Percentiles rank a stretch among this genome's conserved stretches.
Evolutionary conservation across 92 coral and sea anemone species (phyloP).

Genomic region (Palythoa grandiflora): DNA sequence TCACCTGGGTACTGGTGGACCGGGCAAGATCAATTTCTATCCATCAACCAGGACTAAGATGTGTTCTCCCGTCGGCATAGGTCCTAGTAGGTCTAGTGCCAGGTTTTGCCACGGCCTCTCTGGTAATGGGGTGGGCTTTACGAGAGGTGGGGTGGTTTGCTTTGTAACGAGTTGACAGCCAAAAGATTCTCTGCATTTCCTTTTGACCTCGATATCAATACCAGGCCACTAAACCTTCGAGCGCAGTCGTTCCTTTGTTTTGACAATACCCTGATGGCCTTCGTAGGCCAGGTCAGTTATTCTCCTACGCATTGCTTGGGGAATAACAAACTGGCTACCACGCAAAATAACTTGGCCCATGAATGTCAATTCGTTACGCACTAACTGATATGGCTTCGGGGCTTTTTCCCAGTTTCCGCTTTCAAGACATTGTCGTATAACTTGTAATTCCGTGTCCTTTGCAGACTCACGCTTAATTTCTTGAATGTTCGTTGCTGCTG

Average conservation of each 20-base stretch:
- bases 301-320: too few relatives aligned
- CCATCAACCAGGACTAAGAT: not conserved
- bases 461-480: too few relatives aligned
- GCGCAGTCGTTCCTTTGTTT: constrained; percentile 60
- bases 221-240: constrained; percentile 71
- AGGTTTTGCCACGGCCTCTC: too few relatives aligned
- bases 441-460: not conserved
- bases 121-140: constrained; percentile 2
- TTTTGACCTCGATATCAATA: constrained; percentile 55
- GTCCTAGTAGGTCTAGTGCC: constrained; percentile 4
- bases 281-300: too few relatives aligned
- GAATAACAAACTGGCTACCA: too few relatives aligned
- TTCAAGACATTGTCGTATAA: not conserved
- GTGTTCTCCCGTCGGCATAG: constrained; percentile 64
- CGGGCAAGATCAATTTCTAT: not conserved
- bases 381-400: not conserved
- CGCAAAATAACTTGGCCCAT: too few relatives aligned
- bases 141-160: constrained; percentile 38
- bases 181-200: not conserved
- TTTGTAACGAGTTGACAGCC: constrained; percentile 58
- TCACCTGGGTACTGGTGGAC: constrained; percentile 33
- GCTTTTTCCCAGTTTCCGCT: not conserved
- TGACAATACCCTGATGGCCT: constrained; percentile 68
- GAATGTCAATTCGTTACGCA: not conserved
- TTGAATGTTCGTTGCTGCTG: too few relatives aligned